Conservation (phyloP, 2,113 vertebrate species). For the Colaptes auratus region DNA sequence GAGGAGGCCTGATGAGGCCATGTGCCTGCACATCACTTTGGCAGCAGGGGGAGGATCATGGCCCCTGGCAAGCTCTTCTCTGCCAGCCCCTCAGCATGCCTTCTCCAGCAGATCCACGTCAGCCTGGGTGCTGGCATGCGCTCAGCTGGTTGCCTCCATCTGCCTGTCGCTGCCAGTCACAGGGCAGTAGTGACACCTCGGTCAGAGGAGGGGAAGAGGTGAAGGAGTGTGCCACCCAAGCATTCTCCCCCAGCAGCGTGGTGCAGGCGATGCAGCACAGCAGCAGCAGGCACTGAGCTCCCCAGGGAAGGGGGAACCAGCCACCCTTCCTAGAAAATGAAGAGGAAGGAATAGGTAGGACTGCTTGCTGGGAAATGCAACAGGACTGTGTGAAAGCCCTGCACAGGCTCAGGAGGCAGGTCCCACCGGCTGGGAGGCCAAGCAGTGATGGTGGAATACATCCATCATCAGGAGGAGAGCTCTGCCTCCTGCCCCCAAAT, state of each 20-base stretch:
- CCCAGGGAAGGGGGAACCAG: accelerated
- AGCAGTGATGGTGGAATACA: neutral
- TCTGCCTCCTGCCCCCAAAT: neutral
- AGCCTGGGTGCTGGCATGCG: neutral
- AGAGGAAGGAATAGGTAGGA: neutral
- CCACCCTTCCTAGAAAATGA: accelerated
- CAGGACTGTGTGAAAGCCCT: neutral
- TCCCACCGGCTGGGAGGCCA: neutral
- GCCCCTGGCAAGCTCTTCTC: neutral
- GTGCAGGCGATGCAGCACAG: neutral
- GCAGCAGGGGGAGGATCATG: accelerated
- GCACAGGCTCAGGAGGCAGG: neutral
- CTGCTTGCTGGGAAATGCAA: neutral
- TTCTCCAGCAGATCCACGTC: neutral
- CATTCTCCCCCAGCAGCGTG: accelerated
- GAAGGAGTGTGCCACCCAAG: neutral
- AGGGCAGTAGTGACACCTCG: neutral
- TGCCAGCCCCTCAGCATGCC: neutral
- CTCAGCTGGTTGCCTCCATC: constrained; percentile 16
- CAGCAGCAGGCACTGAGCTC: accelerated
- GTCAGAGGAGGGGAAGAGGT: neutral
- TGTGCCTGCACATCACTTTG: neutral
- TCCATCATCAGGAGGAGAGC: neutral
- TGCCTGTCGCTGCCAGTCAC: constrained; percentile 42
- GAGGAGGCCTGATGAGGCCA: neutral